Evolutionary conservation across 2,797 vertebrate genomes (phyloP).

Genomic region (Dipus sagitta): DNA sequence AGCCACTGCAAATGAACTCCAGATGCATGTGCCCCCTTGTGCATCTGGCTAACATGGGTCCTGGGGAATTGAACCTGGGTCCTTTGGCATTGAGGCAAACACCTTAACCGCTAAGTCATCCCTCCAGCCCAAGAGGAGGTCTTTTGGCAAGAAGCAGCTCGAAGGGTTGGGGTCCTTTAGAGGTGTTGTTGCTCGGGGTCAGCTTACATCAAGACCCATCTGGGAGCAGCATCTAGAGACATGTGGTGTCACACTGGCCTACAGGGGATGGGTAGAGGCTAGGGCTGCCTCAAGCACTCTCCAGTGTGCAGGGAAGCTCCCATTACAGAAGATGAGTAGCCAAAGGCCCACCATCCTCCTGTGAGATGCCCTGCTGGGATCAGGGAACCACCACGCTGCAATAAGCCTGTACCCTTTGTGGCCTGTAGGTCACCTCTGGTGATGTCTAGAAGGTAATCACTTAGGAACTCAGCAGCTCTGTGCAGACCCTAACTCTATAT

Average conservation of each 20-base stretch:
- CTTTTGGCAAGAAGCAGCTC: neutral
- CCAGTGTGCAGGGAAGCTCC: neutral
- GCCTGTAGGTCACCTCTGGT: neutral
- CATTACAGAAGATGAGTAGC: neutral
- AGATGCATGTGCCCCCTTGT: too few species aligned
- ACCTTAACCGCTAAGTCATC: too few species aligned
- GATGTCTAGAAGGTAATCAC: neutral
- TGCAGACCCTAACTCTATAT: neutral
- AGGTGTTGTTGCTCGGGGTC: neutral
- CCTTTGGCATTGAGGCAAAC: too few species aligned
- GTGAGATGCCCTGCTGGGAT: neutral
- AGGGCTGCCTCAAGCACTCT: too few species aligned
- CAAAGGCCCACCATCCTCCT: neutral
- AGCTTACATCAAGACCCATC: neutral
- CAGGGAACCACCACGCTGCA: fast-evolving
- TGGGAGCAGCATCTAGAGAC: neutral
- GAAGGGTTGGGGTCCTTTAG: neutral
- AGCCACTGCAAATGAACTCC: too few species aligned
- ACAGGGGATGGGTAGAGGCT: neutral
- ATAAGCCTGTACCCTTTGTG: neutral
- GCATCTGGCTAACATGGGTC: too few species aligned
- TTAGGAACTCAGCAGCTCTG: neutral
- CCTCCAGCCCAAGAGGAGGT: too few species aligned
- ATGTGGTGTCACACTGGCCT: neutral
- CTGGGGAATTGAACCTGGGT: too few species aligned